Evolutionary conservation across 2,797 vertebrate genomes (phyloP).

Genomic region (Myotis vivesi): DNA sequence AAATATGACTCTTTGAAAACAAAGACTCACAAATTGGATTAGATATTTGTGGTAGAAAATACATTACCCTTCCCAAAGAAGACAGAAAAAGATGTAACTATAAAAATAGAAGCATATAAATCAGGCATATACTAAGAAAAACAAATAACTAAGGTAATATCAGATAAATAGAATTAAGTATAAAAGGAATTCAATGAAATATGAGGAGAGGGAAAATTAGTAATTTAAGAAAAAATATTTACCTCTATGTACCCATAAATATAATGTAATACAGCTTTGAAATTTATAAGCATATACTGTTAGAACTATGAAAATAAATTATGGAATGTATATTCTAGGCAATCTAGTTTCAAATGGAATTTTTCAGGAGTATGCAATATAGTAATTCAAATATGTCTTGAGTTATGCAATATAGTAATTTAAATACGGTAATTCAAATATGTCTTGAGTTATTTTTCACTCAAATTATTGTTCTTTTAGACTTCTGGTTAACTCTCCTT

Average conservation of each 20-base stretch:
- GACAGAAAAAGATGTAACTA: background rate
- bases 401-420: background rate
- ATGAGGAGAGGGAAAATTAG: background rate
- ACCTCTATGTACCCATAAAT: background rate
- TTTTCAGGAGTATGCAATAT: background rate
- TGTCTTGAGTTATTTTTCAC: background rate
- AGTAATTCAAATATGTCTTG: background rate
- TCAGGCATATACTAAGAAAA: background rate
- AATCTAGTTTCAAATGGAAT: background rate
- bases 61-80: background rate
- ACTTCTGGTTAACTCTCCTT: background rate
- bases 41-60: background rate
- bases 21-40: background rate
- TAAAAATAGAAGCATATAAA: background rate
- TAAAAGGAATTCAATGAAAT: background rate
- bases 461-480: background rate
- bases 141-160: background rate
- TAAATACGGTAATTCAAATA: background rate
- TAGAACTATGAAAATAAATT: background rate
- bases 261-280: background rate
- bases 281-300: background rate
- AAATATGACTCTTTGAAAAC: background rate
- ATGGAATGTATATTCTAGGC: background rate
- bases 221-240: background rate
- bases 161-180: background rate